Percentiles rank a stretch among this genome's conserved stretches.
Conservation (phyloP, 2,888 invertebrate species). For the Dione juno region DNA sequence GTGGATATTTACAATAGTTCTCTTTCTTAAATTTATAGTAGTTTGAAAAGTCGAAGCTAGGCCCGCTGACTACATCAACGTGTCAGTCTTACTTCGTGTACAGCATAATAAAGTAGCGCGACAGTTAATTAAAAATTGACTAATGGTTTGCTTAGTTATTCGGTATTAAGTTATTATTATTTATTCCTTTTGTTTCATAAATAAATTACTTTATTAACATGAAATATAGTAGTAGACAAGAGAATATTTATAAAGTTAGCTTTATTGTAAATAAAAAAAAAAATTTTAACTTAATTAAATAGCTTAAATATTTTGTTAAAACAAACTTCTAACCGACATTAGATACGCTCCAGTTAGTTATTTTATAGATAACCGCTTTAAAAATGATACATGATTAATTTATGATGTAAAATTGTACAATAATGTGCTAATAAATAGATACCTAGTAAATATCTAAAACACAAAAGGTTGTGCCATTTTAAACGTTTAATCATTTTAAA, state of each 20-base stretch:
- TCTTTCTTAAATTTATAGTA: background rate
- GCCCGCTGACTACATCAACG: background rate
- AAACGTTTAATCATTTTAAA: too few species aligned
- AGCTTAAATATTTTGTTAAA: too few species aligned
- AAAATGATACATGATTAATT: too few species aligned
- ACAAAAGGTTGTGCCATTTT: too few species aligned
- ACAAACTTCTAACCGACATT: background rate
- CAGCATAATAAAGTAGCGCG: constrained; percentile 30
- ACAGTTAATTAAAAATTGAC: constrained; percentile 40
- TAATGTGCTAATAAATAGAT: too few species aligned
- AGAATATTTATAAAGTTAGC: background rate
- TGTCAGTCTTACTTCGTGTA: constrained; percentile 17
- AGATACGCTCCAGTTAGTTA: background rate
- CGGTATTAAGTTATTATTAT: background rate
- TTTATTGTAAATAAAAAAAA: background rate
- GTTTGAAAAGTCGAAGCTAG: background rate
- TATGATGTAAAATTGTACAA: too few species aligned
- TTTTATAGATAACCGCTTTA: too few species aligned
- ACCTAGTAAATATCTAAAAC: too few species aligned
- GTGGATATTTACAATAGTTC: too few species aligned
- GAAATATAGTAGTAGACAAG: background rate
- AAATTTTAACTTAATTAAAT: too few species aligned
- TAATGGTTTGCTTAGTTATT: constrained; percentile 28
- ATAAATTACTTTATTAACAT: constrained; percentile 1
- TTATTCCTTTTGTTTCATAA: background rate